phyloP scores from a whole-genome alignment of 2,888 invertebrate genomes.

The Spilosoma lubricipeda region DNA sequence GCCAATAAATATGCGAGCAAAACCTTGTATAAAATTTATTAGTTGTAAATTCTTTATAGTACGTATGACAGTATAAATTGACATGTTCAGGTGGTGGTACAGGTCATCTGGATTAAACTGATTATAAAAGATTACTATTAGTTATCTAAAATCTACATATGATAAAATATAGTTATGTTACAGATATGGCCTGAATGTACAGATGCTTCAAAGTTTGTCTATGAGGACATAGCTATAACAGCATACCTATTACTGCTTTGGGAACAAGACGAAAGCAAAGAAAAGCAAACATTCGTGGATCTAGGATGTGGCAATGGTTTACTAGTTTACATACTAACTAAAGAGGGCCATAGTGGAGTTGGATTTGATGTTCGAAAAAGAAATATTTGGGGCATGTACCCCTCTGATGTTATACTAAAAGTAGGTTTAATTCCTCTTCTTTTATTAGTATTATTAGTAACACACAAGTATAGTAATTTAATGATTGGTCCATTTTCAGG shows the following conservation, averaged over 20 bases:
- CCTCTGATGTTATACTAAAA: conserved; percentile 87
- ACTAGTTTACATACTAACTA: conserved; percentile 93
- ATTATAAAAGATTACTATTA: conserved; percentile 2
- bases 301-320: conserved; percentile 99
- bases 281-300: conserved; percentile 92
- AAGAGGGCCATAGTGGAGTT: conserved; percentile 93
- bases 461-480: conserved; percentile 5
- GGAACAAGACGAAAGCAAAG: conserved; percentile 85
- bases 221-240: conserved; percentile 98
- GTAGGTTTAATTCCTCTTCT: conserved; percentile 67
- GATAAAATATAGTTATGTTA: not conserved
- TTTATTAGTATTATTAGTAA: not conserved
- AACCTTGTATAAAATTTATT: not conserved
- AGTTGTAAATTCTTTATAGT: not conserved
- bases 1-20: no score
- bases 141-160: not conserved
- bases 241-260: conserved; percentile 94
- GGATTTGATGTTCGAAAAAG: conserved; percentile 95
- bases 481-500: conserved; percentile 76
- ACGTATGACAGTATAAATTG: not conserved
- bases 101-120: conserved; percentile 4
- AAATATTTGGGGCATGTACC: conserved; percentile 95
- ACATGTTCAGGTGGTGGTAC: no score
- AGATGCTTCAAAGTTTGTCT: conserved; percentile 97
- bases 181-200: conserved; percentile 97